These are phyloP conservation scores for Ctenosaura bakeri DNA, from an alignment of 2,797 vertebrate species.

Conservation along the genomic window DNA sequence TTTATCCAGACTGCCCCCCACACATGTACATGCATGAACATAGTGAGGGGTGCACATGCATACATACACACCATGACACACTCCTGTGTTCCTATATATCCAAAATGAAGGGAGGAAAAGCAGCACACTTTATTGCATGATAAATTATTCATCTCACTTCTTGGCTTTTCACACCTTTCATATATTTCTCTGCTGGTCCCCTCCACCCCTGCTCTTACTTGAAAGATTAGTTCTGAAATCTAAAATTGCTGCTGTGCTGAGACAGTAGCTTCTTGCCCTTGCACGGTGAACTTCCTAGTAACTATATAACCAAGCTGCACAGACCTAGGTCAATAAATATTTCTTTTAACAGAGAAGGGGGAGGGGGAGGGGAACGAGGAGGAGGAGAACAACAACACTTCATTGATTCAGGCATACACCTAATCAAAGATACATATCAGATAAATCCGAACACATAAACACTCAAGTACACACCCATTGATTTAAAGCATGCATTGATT, in stretches of 20 bases:
- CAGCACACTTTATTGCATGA: not conserved
- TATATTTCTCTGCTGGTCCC: not conserved
- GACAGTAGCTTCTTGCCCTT: not conserved
- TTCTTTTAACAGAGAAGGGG: not conserved
- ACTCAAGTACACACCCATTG: not conserved
- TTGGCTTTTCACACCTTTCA: not conserved
- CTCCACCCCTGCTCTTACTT: not conserved
- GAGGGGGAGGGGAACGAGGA: no score
- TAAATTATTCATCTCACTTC: constrained; percentile 16
- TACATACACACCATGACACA: not conserved
- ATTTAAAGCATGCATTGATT: not conserved
- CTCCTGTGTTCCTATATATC: constrained; percentile 1
- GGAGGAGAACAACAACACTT: no score
- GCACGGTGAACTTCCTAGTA: not conserved
- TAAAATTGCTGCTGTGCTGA: not conserved
- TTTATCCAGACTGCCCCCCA: not conserved
- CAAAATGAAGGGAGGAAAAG: not conserved
- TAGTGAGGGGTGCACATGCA: no score
- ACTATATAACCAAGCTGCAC: not conserved
- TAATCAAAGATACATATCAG: no score
- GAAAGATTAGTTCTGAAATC: constrained; percentile 3
- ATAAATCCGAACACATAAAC: not conserved
- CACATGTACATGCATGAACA: no score
- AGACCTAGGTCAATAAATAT: not conserved
- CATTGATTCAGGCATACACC: not conserved